Conservation (phyloP, 1,140 invertebrate species). For the Drosophila mauritiana region DNA sequence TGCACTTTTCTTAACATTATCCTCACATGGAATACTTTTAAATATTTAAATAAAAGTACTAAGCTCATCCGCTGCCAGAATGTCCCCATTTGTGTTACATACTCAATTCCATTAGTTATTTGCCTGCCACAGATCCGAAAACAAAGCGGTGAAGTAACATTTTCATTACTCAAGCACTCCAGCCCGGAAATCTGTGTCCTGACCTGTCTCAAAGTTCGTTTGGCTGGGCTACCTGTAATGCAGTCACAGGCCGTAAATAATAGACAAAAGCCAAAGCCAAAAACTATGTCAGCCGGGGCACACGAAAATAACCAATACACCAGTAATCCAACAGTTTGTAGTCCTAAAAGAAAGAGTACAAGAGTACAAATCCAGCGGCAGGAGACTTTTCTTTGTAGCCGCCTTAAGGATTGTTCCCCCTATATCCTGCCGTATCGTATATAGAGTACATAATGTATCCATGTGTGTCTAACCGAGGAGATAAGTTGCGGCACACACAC, state of each 20-base stretch:
- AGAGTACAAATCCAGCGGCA: conserved; percentile 11
- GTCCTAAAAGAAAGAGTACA: conserved; percentile 57
- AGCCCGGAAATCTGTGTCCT: conserved; percentile 16
- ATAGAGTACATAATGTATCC: conserved; percentile 27
- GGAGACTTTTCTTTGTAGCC: conserved; percentile 44
- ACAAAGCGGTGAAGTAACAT: conserved; percentile 11
- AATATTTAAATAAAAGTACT: too few relatives aligned
- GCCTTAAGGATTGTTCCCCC: conserved; percentile 54
- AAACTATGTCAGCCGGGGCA: conserved; percentile 61
- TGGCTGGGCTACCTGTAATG: conserved; percentile 32
- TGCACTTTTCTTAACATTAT: too few relatives aligned
- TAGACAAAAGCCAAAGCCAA: conserved; percentile 44
- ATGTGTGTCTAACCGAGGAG: conserved; percentile 43
- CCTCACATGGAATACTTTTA: too few relatives aligned
- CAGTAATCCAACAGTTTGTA: conserved; percentile 70
- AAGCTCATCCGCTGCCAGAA: too few relatives aligned
- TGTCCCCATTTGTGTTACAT: background rate
- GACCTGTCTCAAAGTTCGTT: conserved; percentile 29
- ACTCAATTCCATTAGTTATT: conserved; percentile 19
- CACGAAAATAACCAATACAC: conserved; percentile 51
- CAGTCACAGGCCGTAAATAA: conserved; percentile 36
- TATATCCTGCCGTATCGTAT: conserved; percentile 19
- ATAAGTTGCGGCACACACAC: conserved; percentile 51
- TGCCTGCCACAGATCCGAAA: background rate
- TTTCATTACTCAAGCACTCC: conserved; percentile 45